Percentiles rank a stretch among this genome's conserved stretches.
phyloP scores from a whole-genome alignment of 2,113 vertebrate genomes.

The Ornithorhynchus anatinus region DNA sequence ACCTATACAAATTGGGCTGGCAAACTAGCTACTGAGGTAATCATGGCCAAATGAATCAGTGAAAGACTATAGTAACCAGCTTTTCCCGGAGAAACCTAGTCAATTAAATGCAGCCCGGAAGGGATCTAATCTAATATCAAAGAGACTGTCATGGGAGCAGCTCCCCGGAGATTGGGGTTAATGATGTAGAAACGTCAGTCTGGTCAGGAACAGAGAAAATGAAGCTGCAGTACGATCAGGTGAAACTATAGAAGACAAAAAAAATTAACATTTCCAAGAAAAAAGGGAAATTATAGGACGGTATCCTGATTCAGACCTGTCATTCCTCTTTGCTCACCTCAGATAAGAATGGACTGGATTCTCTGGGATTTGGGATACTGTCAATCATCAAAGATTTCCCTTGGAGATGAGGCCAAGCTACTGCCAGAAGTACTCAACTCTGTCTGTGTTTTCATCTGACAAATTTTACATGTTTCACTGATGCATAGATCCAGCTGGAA shows the following conservation, averaged over 20 bases:
- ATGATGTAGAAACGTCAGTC: constrained; percentile 67
- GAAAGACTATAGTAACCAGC: constrained; percentile 32
- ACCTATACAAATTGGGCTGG: constrained; percentile 32
- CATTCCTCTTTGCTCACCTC: background rate
- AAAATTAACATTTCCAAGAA: constrained; percentile 30
- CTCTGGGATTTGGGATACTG: background rate
- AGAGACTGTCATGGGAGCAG: constrained; percentile 62
- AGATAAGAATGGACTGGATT: background rate
- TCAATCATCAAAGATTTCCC: too few species aligned
- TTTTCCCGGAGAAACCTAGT: constrained; percentile 59
- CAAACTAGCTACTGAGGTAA: constrained; percentile 58
- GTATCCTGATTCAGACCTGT: constrained; percentile 2
- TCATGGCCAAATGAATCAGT: constrained; percentile 39
- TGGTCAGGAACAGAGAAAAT: constrained; percentile 61
- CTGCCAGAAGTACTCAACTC: too few species aligned
- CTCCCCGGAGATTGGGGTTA: constrained; percentile 73
- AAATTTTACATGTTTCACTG: too few species aligned
- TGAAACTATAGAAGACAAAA: constrained; percentile 49
- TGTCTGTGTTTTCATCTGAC: too few species aligned
- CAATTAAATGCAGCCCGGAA: constrained; percentile 76
- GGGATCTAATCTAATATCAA: constrained; percentile 75
- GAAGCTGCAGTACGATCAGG: constrained; percentile 26
- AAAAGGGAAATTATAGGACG: constrained; percentile 14
- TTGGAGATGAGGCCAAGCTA: too few species aligned
- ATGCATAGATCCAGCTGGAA: too few species aligned